These are phyloP conservation scores for Oceanodroma tethys DNA, from an alignment of 2,113 vertebrate species.

Conservation along the genomic window DNA sequence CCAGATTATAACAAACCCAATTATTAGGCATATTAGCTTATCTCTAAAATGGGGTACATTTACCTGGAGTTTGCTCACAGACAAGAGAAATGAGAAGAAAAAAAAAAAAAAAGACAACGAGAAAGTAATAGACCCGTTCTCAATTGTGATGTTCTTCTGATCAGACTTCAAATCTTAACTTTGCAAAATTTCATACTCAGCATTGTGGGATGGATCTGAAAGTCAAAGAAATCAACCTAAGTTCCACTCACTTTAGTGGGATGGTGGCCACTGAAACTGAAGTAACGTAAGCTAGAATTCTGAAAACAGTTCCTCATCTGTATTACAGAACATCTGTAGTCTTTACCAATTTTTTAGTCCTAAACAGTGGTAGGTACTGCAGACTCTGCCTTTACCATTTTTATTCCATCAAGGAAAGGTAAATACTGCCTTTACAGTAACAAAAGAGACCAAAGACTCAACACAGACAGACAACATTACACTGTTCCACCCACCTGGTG, in stretches of 20 bases:
- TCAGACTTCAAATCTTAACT: not conserved
- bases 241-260: not conserved
- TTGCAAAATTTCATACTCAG: not conserved
- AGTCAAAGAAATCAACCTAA: not conserved
- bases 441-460: not conserved
- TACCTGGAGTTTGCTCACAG: not conserved
- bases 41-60: not conserved
- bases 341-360: not conserved
- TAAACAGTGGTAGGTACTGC: not conserved
- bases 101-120: not conserved
- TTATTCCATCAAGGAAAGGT: not conserved
- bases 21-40: not conserved
- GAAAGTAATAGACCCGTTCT: not conserved
- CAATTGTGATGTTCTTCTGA: not conserved
- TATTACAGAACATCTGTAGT: not conserved
- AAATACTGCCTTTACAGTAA: not conserved
- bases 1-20: not conserved
- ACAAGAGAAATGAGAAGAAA: not conserved
- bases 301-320: not conserved
- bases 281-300: not conserved
- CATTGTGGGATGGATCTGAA: not conserved
- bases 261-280: not conserved
- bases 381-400: not conserved
- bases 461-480: constrained; percentile 13
- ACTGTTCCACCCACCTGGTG: constrained; percentile 27